Base-by-base conservation (phyloP, 2,888 invertebrate species). In the Parelbella ahira region DNA sequence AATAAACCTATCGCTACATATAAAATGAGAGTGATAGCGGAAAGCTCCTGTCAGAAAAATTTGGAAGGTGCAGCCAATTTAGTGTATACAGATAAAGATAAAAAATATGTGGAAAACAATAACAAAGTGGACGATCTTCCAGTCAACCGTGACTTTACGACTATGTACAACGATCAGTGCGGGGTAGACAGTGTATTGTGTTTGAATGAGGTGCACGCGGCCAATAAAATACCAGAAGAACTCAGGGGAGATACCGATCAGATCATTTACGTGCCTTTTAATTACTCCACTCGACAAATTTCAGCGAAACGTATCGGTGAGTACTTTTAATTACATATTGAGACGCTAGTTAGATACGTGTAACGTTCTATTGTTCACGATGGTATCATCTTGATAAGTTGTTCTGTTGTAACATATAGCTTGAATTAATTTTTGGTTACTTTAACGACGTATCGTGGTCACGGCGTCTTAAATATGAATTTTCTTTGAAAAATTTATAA, bases 261-360 rank as follows among this genome's bases (percentile, higher is more conserved):
- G 50, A 88, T 82, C 49, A 88, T 94, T 60, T 93, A 91, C 72
- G 82, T 94, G 56, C 90, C 91, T 33, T 93, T 93, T 68, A 93
- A 92, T 72, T 92, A 90, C 58, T 89, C 83, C 8, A 87, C 82
- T 6, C 64, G 74, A 49, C 76, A 71, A 56, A 78, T 81, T 66
- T 79, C 84, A 49, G 60, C 80, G 49, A 84, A 78, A 66, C 76
- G 86, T 58, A 68, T 84, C 39, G 87, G 87, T 88, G 51, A 86
- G 87, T 80, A 28, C n/a, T 21, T 28, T 43, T 34, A 44, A 48
- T 34, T 41, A 44, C n/a, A 38, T 33, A 7, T 21, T 12, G 32
- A 2, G 12, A 18, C 11, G 25, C 7, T 13, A 38, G 34, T 39
- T 27, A 23, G 9, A 11, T 33, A 20, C 9, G 20, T 13, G 32